phyloP scores from a whole-genome alignment of 37 sponge, comb jelly and placozoan genomes.

The Oscarella lobularis region DNA sequence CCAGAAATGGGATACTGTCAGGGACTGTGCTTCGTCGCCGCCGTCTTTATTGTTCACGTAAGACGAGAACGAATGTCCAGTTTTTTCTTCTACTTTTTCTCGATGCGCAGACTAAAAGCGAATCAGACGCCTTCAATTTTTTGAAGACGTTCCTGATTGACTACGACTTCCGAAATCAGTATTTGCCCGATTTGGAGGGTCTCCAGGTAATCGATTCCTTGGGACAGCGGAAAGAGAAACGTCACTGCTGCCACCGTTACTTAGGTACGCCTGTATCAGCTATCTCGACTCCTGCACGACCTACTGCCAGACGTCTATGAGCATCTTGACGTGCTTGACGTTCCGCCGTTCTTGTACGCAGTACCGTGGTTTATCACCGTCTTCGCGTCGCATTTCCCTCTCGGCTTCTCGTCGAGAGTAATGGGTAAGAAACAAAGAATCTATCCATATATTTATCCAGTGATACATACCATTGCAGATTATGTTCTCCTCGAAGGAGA shows the following conservation, averaged over 20 bases:
- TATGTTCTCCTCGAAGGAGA: constrained; percentile 60
- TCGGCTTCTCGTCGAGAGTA: constrained; percentile 54
- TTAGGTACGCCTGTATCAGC: constrained; percentile 64
- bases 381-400: constrained; percentile 76
- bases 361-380: constrained; percentile 87
- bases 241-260: no score
- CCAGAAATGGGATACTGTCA: constrained; percentile 88
- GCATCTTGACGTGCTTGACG: constrained; percentile 39
- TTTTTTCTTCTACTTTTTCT: not conserved
- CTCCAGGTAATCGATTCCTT: no score
- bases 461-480: constrained; percentile 24
- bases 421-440: constrained; percentile 50
- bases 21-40: constrained; percentile 86
- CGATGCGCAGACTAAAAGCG: constrained; percentile 34
- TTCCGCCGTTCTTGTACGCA: constrained; percentile 74
- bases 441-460: no score
- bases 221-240: no score
- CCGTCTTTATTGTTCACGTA: constrained; percentile 80
- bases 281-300: constrained; percentile 71
- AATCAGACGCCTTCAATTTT: constrained; percentile 32
- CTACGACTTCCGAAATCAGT: constrained; percentile 45
- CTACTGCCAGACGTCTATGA: constrained; percentile 34
- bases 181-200: constrained; percentile 25
- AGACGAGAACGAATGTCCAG: constrained; percentile 5
- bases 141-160: constrained; percentile 38